Evolutionary conservation across 2,113 vertebrate genomes (phyloP), one percentile per base, ranked within the genome.

Genomic region (Pseudolaguvia tuberculata): DNA sequence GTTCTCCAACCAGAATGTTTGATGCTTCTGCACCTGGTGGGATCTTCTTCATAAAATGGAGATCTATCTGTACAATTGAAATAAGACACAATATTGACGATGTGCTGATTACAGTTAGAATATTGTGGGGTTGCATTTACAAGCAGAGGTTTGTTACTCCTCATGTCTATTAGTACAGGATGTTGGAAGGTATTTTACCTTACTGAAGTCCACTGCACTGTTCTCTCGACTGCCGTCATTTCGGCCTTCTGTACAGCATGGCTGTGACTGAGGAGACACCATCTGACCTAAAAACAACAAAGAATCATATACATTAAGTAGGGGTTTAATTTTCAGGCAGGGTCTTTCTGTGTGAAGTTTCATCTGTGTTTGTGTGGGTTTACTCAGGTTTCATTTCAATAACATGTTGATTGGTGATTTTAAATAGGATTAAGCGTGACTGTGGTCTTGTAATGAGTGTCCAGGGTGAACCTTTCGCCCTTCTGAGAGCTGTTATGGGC

Each of bases 1-100:
- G 84, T 77, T 99, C 97, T 17, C 97, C 97, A 20, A 98, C 96
- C 78, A 99, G 86, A 80, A 99, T 94, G 27, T 99, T 99, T 29
- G 97, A 99, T 0, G 97, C 97, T 86, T 99, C 97, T 2, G 97
- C 97, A 55, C 97, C 96, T 11, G 96, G 93, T 50, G 96, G 97
- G 79, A 99, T 99, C 89, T 99, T 99, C 86, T 99, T 99, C 97
- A 99, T 99, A 85, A 99, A 99, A 88, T 99, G 97, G 12, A 98
- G 91, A 86, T 99, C 97, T 85, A 99, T 95, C 97, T 99, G 56
- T 14, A 82, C 42, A 21, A 12, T 57, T 52, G 31, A 50, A 70
- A 51, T 2, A 39, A 73, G 8, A n/a, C 62, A 12, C 13, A 70
- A 14, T 69, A 8, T 42, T 23, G 11, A 61, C 3, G 35, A n/a